Evolutionary conservation across 2,888 invertebrate genomes (phyloP), one percentile per base, ranked within the genome.

Genomic region (Leistus spinibarbis): DNA sequence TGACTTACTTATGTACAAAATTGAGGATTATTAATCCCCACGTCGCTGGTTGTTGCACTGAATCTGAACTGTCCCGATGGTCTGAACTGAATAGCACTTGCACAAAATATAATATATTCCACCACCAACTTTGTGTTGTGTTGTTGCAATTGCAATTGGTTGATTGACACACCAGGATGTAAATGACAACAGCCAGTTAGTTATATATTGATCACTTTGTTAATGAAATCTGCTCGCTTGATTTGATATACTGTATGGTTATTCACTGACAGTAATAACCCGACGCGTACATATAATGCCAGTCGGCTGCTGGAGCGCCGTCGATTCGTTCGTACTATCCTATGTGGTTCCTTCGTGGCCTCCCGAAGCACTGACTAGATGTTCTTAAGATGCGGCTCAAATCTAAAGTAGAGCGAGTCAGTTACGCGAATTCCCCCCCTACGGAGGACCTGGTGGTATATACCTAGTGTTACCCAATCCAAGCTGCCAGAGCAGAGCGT

Each of bases 341-440:
- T 84, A 84, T 69, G 84, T 83, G 83, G 82, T 85, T 83, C 83
- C 85, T 84, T 84, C 81, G 84, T 84, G 82, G 84, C 85, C 84
- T 85, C 83, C 80, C 84, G 84, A 85, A 85, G 85, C 85, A 85
- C 84, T 85, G 83, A 85, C 85, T 86, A 84, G 82, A 84, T 82
- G 80, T 81, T 81, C 80, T 80, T 81, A 81, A 83, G 80, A 82
- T 81, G 81, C 81, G 83, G 82, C 83, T 83, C 80, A 81, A 83
- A 83, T 84, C 84, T 84, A 85, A 85, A 83, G 81, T 82, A 82
- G 81, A 82, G 80, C 83, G 82, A 81, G 81, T 82, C 82, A 81
- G 77, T 78, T 79, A 69, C 60, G 27, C 19, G 54, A 56, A 60
- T 69, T 63, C 79, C 83, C 84, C 82, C 84, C 82, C 78, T 77